Evolutionary conservation across 2,113 vertebrate genomes (phyloP).

Genomic region (Mastomys natalensis): DNA sequence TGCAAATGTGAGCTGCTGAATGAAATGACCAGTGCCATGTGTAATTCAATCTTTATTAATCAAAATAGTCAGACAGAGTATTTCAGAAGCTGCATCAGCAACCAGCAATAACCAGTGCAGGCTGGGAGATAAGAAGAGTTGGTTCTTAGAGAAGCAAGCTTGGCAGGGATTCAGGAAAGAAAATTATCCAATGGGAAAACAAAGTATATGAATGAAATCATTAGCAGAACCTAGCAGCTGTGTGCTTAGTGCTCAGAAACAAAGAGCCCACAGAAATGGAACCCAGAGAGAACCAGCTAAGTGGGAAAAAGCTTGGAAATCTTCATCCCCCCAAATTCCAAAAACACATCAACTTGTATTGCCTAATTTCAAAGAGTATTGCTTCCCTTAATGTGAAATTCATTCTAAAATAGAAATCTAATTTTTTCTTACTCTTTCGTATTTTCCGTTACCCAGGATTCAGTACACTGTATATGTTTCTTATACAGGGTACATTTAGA

Average conservation of each 20-base stretch:
- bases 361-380: constrained; percentile 36
- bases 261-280: constrained; percentile 31
- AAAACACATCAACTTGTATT: not conserved
- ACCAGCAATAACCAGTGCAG: constrained; percentile 44
- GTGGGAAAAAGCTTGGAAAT: constrained; percentile 8
- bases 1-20: constrained; percentile 21
- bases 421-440: not conserved
- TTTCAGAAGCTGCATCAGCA: constrained; percentile 54
- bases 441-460: not conserved
- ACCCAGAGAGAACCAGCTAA: not conserved
- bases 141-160: constrained; percentile 7
- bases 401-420: not conserved
- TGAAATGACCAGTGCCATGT: not conserved
- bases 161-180: not conserved
- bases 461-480: not conserved
- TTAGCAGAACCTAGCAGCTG: constrained; percentile 62
- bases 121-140: constrained; percentile 61
- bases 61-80: constrained; percentile 31
- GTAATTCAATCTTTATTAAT: constrained; percentile 54
- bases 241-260: constrained; percentile 23
- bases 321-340: not conserved
- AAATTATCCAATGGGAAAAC: constrained; percentile 64
- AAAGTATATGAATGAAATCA: constrained; percentile 68
- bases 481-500: not conserved
- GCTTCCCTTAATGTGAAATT: not conserved